Percentiles rank a stretch among this genome's conserved stretches.
phyloP scores from a whole-genome alignment of 2,797 vertebrate genomes.

The Oryzias sinensis region DNA sequence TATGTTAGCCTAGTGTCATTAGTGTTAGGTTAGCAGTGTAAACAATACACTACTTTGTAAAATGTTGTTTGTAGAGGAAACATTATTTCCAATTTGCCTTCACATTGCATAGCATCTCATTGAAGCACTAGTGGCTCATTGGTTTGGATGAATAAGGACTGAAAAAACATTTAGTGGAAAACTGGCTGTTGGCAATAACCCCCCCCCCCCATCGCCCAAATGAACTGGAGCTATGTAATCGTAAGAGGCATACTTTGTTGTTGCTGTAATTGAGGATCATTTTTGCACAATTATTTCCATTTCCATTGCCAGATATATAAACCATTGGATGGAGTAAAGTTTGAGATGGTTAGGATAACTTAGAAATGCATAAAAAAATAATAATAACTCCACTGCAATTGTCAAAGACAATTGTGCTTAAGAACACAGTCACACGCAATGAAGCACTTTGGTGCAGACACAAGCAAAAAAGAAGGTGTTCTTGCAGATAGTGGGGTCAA shows the following conservation, averaged over 20 bases:
- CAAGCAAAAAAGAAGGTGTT: constrained; percentile 64
- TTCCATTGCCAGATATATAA: constrained; percentile 71
- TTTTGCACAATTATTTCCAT: constrained; percentile 73
- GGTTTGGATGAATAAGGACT: constrained; percentile 50
- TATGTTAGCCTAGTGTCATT: constrained; percentile 39
- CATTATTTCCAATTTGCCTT: constrained; percentile 56
- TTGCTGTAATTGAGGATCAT: constrained; percentile 57
- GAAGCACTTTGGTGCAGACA: constrained; percentile 40
- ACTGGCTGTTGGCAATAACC: constrained; percentile 63
- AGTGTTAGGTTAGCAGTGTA: constrained; percentile 44
- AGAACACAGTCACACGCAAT: constrained; percentile 50
- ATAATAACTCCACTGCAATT: constrained; percentile 61
- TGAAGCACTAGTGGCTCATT: constrained; percentile 44
- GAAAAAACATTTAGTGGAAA: constrained; percentile 50
- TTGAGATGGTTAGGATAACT: constrained; percentile 70
- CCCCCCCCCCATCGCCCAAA: constrained; percentile 44
- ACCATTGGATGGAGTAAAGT: constrained; percentile 57
- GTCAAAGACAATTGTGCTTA: constrained; percentile 73
- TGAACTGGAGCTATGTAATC: constrained; percentile 67
- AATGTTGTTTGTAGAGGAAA: constrained; percentile 30
- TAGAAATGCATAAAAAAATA: constrained; percentile 70
- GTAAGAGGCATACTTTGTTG: constrained; percentile 48
- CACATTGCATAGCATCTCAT: constrained; percentile 51
- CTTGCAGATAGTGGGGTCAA: constrained; percentile 76
- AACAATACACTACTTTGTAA: constrained; percentile 35